Conservation (phyloP, 2,888 invertebrate genomes). For the Chrysomela aeneicollis region DNA sequence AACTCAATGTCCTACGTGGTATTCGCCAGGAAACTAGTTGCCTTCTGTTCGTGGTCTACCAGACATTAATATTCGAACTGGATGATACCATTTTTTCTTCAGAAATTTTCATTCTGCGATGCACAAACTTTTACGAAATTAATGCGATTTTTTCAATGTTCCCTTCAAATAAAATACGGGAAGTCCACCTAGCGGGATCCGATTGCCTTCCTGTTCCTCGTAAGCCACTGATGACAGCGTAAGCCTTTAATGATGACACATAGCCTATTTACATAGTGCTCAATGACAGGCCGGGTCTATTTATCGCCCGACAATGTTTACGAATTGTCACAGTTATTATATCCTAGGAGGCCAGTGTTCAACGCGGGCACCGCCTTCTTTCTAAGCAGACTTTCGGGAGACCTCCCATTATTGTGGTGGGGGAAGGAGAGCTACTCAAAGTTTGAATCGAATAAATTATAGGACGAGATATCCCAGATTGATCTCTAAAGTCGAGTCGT, state of each 20-base stretch:
- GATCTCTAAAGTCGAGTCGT: background rate
- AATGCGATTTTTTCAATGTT: too few species aligned
- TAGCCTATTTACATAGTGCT: conserved; percentile 55
- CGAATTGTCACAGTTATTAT: conserved; percentile 58
- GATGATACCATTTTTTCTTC: too few species aligned
- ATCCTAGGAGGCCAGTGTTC: conserved; percentile 45
- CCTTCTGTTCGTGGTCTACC: too few species aligned
- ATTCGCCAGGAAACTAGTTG: too few species aligned
- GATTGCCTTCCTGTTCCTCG: background rate
- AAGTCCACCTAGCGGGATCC: too few species aligned
- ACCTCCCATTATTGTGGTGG: conserved; percentile 21
- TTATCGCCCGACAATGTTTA: conserved; percentile 58
- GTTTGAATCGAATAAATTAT: conserved; percentile 12
- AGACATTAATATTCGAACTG: too few species aligned
- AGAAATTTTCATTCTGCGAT: too few species aligned
- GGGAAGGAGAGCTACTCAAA: conserved; percentile 21
- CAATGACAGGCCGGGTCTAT: conserved; percentile 55
- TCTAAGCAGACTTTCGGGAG: conserved; percentile 44
- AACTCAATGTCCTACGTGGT: too few species aligned
- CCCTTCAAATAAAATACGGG: too few species aligned
- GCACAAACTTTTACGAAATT: too few species aligned
- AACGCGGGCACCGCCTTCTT: conserved; percentile 39
- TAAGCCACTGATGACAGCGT: conserved; percentile 38
- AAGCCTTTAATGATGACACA: conserved; percentile 59
- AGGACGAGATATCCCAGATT: conserved; percentile 23